Evolutionary conservation across 1,140 invertebrate species (phyloP), one percentile per base, ranked within the genome.

Genomic region (Asobara japonica): DNA sequence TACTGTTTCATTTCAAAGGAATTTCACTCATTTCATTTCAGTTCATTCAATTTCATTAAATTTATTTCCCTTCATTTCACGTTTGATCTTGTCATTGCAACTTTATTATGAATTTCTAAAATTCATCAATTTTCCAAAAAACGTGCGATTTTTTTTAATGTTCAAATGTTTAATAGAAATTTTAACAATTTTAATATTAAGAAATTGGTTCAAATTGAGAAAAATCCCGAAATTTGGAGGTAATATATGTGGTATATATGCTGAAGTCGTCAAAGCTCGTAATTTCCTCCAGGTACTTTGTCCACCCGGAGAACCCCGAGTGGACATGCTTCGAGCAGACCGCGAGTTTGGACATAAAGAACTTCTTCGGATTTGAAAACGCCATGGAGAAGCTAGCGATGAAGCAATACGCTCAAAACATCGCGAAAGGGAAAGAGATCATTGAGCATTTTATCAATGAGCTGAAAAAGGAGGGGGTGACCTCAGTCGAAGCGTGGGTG

Each of bases 301-400:
- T 97, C 11, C 97, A 98, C 87, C 95, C 96, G 5, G 97, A 99
- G 80, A 98, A 99, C 86, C 80, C 92, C 0, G 92, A 96, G 36
- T 99, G 97, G 97, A 99, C 97, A 2, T 98, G 97, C 82, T 99
- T 98, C 87, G 97, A 99, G 83, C 97, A 98, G 88, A 93, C 91
- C 64, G 97, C 97, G 6, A 94, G 93, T 80, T 89, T 99, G 71
- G 97, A 98, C 88, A 96, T 99, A 4, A 98, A 97, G 84, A 97
- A 95, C 78, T 99, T 99, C 86, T 98, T 98, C 88, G 97, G 97
- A 0, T 97, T 98, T 84, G 97, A 99, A 89, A 94, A 92, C 81
- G 94, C 95, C 0, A 96, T 98, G 80, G 97, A 99, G 88, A 98
- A 98, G 83, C 90, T 99, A 78, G 96, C 96, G 6, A 97, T 98